A percentile compares a stretch with the other conserved stretches of the same genome.
These are phyloP conservation scores for Phocoena phocoena DNA, from an alignment of 2,113 vertebrate species.

Conservation along the genomic window DNA sequence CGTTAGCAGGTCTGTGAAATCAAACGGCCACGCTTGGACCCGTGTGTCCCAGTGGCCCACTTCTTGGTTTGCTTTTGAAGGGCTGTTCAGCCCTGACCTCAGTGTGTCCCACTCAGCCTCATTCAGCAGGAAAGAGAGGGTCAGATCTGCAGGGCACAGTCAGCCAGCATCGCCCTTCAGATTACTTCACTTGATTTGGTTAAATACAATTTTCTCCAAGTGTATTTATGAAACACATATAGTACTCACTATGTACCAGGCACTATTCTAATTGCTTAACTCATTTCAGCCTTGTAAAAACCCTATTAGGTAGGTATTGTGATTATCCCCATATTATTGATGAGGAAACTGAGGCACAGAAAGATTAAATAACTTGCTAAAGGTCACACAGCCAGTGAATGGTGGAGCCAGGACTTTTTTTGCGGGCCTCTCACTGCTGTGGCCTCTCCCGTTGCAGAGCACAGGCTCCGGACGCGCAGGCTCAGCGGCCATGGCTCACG, in stretches of 20 bases:
- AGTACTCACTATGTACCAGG: not conserved
- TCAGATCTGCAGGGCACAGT: not conserved
- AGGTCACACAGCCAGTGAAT: not conserved
- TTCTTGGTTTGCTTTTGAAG: not conserved
- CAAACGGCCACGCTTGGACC: not conserved
- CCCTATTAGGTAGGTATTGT: not conserved
- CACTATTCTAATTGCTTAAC: not conserved
- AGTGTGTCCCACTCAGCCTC: not conserved
- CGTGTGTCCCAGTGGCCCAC: rapidly evolving
- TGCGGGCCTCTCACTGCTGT: no score
- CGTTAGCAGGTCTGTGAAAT: not conserved
- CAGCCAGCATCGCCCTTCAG: not conserved
- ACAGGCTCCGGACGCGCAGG: no score
- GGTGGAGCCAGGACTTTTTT: not conserved
- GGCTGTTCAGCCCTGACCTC: not conserved
- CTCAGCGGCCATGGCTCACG: no score
- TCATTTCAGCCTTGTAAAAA: not conserved
- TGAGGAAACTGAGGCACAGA: not conserved
- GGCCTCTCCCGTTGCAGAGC: no score
- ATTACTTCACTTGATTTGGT: not conserved
- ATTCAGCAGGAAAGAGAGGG: not conserved
- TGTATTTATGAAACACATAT: not conserved
- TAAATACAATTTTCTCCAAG: not conserved
- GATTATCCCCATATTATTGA: not conserved
- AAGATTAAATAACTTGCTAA: not conserved